Base-by-base conservation (phyloP, 1,140 invertebrate species). In the Propsilocerus akamusi region DNA sequence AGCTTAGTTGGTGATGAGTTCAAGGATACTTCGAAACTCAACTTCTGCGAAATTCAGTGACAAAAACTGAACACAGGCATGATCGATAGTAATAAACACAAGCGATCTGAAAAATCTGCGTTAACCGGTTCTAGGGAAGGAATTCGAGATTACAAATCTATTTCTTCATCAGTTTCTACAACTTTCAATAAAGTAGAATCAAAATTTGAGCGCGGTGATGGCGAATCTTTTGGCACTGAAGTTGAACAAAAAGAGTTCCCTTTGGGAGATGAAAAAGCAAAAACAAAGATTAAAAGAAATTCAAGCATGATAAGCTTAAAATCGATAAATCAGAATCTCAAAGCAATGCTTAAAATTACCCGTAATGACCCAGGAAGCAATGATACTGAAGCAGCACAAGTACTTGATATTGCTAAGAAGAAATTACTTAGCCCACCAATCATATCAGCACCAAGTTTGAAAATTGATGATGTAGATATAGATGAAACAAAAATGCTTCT, bases 21-120 rank as follows among this genome's bases (percentile, higher is more conserved):
- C 37, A 71, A 71, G 59, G 71, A 73, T 47, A 65, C 62, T 51
- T 69, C 71, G 53, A 80, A 78, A 62, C 58, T 78, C 57, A 72
- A 72, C 34, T 80, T 80, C 63, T 80, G 77, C 67, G 74, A 75
- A 63, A 78, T 80, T 66, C 77, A 80, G 73, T 80, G 76, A 30
- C 10, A 30, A 30, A n/a, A 30, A 30, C n/a, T 6, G 10, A 30
- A 30, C 28, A 30, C 28, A 20, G 8, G 22, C 34, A 17, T 20
- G 34, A 5, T 41, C 34, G 10, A 20, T 20, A 17, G 34, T 20
- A 17, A 14, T 41, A 4, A 41, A 41, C 34, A 41, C 34, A 7
- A 41, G 22, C 5, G 34, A 41, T 17, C 22, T n/a, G n/a, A n/a
- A n/a, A n/a, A n/a, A n/a, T n/a, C n/a, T n/a, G n/a, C n/a, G n/a